Conservation (phyloP, 1,140 invertebrate species). For the Globodera rostochiensis region DNA sequence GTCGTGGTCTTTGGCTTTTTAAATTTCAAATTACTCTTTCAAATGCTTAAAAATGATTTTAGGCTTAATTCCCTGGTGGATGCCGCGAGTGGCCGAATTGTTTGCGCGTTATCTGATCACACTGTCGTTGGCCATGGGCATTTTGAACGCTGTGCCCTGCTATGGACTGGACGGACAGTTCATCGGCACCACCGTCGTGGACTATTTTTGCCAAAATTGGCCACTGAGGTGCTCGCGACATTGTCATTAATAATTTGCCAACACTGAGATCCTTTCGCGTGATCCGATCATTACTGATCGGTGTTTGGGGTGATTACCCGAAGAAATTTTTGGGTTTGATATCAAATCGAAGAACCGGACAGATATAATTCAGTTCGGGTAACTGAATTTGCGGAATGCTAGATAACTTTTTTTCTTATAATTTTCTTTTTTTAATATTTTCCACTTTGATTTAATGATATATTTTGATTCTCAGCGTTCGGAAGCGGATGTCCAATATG, state of each 20-base stretch:
- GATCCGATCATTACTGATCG: neutral
- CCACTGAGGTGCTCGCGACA: conserved; percentile 20
- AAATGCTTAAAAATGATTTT: neutral
- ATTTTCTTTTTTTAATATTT: neutral
- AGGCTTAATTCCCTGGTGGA: conserved; percentile 39
- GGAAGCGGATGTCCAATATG: conserved; percentile 35
- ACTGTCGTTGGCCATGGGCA: conserved; percentile 84
- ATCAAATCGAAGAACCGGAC: too few relatives aligned
- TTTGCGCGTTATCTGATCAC: conserved; percentile 75
- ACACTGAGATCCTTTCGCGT: neutral
- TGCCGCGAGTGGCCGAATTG: conserved; percentile 50
- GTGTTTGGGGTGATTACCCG: neutral
- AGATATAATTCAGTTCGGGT: too few relatives aligned
- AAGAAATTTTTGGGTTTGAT: too few relatives aligned
- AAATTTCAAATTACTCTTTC: too few relatives aligned
- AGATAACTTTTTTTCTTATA: conserved; percentile 19
- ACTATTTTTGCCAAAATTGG: conserved; percentile 46
- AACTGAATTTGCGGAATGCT: neutral
- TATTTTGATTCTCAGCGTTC: conserved; percentile 40
- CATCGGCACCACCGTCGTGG: conserved; percentile 57
- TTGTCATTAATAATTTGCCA: neutral
- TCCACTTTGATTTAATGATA: neutral
- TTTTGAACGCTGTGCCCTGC: conserved; percentile 89
- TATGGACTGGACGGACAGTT: conserved; percentile 82
- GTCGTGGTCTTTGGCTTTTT: too few relatives aligned